Base-by-base conservation (phyloP, 2,113 vertebrate genomes). In the Saguinus imperator region DNA sequence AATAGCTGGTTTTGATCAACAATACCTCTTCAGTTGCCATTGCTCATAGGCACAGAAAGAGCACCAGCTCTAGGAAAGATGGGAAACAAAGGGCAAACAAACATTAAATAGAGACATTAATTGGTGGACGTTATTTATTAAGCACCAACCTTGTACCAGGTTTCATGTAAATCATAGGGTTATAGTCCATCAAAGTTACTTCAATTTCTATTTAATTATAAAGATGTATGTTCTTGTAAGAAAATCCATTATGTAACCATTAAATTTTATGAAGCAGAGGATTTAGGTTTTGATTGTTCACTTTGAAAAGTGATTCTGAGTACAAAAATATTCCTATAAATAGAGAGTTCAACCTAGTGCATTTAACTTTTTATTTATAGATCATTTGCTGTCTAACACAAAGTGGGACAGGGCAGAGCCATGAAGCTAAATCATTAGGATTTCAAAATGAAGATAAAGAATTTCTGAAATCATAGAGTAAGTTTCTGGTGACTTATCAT, bases 151-250 rank as follows among this genome's bases (percentile, higher is more conserved):
- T 85, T 37, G 20, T 18, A 37, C 35, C 35, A 45, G 61, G 32
- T 94, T 89, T 75, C 25, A 2, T 29, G 52, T 82, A 61, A 92
- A 81, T 92, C 58, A 88, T 21, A 92, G 37, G 52, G 76, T 83
- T 81, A 50, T 16, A 50, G 18, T 83, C 23, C 20, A 72, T 89
- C 89, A 89, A 77, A 94, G 18, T 40, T 87, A 94, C 35, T 92
- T 96, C 45, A 80, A 43, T 81, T 96, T 94, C 70, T 87, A 40
- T 81, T 94, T 95, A 91, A 88, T 97, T 95, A 96, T 89, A 87
- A 92, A 92, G 18, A 45, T 92, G 6, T 83, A 37, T 17, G 27
- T 81, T 94, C 52, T 82, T 84, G 3, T 75, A 89, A 77, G 89
- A 92, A 97, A 95, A 80, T 2, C 13, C 64, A 91, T 96, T 96